Evolutionary conservation across 2,113 vertebrate species (phyloP), one percentile per base, ranked within the genome.

Genomic region (Elanoides forficatus): DNA sequence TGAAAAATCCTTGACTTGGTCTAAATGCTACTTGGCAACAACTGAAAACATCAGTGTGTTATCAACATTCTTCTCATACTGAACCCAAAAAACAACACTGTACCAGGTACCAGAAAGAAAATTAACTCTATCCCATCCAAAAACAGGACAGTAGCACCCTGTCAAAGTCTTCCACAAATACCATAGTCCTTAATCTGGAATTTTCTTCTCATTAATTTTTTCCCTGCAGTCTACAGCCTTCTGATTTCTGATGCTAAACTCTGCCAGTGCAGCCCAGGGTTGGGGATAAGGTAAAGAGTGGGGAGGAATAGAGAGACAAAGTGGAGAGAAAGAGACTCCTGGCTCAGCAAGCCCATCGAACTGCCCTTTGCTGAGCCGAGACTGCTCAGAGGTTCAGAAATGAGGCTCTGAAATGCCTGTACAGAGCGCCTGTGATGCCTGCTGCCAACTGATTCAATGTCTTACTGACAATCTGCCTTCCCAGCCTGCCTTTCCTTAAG

Each of bases 11-110:
- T 16, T 53, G 26, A 53, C 52, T 52, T 52, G 0, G 50, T 52
- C 26, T 29, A 27, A 27, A 52, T 3, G 1, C 26, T 3, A 27
- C 52, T 29, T 1, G 0, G 26, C 26, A 53, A 29, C 26, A 6
- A 53, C 52, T 53, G 6, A 53, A 53, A 53, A 1, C 26, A 29
- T 53, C 52, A 10, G 26, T 10, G 52, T 16, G 52, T 53, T 29
- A 29, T 10, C 52, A 29, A 53, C 3, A 16, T 53, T 53, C 26
- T 53, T 53, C 1, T 53, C 26, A 27, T 27, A 2, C 26, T 53
- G 5, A 27, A 53, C 15, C 26, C 26, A 29, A 53, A 16, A 16
- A 3, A 16, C 27, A 53, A 53, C 15, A 29, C 52, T 53, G 6
- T 16, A 53, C 52, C 26, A 53, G 52, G 1, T 53, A 53, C 9